A percentile compares a stretch with the other conserved stretches of the same genome.
Conservation (phyloP, 2,797 vertebrate species). For the Enteromius argenteus region DNA sequence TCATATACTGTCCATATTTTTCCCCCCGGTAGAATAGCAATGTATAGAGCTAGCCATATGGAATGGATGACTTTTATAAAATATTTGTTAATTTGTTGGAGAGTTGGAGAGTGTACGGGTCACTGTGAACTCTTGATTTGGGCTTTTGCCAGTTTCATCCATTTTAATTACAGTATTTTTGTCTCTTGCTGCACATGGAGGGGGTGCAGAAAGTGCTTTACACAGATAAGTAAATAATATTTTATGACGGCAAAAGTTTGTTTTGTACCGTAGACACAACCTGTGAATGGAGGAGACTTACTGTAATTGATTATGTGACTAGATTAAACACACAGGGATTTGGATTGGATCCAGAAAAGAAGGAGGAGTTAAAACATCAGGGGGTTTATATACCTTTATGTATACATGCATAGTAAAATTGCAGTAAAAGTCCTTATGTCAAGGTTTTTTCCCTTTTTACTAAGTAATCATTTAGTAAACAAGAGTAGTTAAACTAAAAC, state of each 20-base stretch:
- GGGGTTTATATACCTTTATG: not conserved
- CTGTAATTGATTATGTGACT: slow-evolving; percentile 32
- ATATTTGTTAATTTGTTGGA: not conserved
- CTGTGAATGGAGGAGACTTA: not conserved
- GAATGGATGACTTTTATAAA: not conserved
- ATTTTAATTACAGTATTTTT: slow-evolving; percentile 36
- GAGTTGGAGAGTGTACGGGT: not conserved
- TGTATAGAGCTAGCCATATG: not conserved
- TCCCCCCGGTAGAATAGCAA: not conserved
- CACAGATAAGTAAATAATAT: not conserved
- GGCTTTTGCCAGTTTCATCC: slow-evolving; percentile 46
- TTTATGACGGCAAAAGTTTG: not conserved
- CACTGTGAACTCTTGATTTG: slow-evolving; percentile 13
- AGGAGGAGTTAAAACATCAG: slow-evolving; percentile 42
- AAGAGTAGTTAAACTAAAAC: not conserved
- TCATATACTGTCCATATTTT: not conserved
- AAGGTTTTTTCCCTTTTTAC: not conserved
- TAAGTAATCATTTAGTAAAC: not conserved
- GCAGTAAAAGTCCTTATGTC: not conserved
- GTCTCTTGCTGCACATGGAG: not conserved
- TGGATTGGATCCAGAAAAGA: slow-evolving; percentile 37
- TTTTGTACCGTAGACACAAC: not conserved
- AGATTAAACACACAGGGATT: slow-evolving; percentile 50
- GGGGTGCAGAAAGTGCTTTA: too few species aligned
- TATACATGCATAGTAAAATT: not conserved